Conservation (phyloP, 2,888 invertebrate species). For the Oscheius onirici region DNA sequence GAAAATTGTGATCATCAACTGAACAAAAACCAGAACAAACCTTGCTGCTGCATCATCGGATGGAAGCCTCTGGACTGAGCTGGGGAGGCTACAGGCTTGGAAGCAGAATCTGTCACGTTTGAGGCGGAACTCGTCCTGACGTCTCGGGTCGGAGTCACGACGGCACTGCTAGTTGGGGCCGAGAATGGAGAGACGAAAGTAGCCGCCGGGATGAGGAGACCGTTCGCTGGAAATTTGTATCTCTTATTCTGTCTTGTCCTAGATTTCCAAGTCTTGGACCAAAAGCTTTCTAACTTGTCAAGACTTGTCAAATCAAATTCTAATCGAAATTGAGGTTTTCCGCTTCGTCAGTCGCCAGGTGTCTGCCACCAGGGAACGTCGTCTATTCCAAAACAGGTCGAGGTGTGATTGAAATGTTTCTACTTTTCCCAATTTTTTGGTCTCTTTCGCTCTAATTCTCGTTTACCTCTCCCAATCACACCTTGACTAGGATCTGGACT, state of each 20-base stretch:
- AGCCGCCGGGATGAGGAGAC: conserved; percentile 15
- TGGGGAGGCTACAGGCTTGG: conserved; percentile 16
- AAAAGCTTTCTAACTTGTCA: too few relatives aligned
- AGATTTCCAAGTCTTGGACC: too few relatives aligned
- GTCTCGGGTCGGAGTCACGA: conserved; percentile 4
- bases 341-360: too few relatives aligned
- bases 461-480: background rate
- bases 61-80: conserved; percentile 17
- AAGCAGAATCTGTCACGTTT: background rate
- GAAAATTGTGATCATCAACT: background rate
- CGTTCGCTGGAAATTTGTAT: background rate
- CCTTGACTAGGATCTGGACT: too few relatives aligned
- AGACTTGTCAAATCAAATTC: too few relatives aligned
- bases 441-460: background rate
- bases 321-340: too few relatives aligned
- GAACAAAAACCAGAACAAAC: background rate
- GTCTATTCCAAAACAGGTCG: too few relatives aligned
- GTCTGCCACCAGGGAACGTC: too few relatives aligned
- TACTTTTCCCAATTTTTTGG: too few relatives aligned
- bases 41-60: conserved; percentile 1
- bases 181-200: conserved; percentile 19
- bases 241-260: too few relatives aligned
- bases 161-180: background rate
- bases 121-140: background rate
- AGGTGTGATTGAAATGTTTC: too few relatives aligned